phyloP scores from a whole-genome alignment of 2,888 invertebrate species.

The Imbricaverruca yamaguchii region DNA sequence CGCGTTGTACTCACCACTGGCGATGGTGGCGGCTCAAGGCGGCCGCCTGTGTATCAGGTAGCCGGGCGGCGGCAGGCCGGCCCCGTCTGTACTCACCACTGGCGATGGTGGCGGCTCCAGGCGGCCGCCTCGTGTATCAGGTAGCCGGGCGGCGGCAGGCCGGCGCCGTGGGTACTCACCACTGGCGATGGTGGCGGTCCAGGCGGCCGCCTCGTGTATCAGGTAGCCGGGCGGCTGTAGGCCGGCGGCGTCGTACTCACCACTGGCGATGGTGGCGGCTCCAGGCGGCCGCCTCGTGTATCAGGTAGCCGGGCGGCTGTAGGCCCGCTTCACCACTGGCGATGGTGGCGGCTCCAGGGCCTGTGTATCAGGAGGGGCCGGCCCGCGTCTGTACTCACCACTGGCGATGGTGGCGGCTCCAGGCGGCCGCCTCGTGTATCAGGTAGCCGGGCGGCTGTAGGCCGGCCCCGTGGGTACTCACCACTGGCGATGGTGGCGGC shows the following conservation, averaged over 20 bases:
- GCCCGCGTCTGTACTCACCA: slow-evolving; percentile 75
- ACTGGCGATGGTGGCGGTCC: slow-evolving; percentile 70
- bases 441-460: slow-evolving; percentile 72
- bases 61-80: slow-evolving; percentile 75
- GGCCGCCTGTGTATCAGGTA: slow-evolving; percentile 80
- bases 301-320: too few relatives aligned
- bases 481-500: too few relatives aligned
- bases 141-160: too few relatives aligned
- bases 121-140: too few relatives aligned
- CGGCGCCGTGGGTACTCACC: too few relatives aligned
- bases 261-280: too few relatives aligned
- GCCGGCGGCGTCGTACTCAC: too few relatives aligned
- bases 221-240: slow-evolving; percentile 72
- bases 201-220: slow-evolving; percentile 90
- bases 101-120: too few relatives aligned
- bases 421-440: slow-evolving; percentile 90
- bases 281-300: too few relatives aligned
- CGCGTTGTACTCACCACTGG: slow-evolving; percentile 72
- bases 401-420: slow-evolving; percentile 67
- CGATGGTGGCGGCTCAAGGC: slow-evolving; percentile 73
- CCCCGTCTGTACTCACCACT: too few relatives aligned
- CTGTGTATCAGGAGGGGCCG: too few relatives aligned
- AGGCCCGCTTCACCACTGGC: slow-evolving; percentile 88
- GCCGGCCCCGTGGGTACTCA: too few relatives aligned
- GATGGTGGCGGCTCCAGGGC: slow-evolving; percentile 78